Base-by-base conservation (phyloP, 1,140 invertebrate species). In the Monochamus saltuarius region DNA sequence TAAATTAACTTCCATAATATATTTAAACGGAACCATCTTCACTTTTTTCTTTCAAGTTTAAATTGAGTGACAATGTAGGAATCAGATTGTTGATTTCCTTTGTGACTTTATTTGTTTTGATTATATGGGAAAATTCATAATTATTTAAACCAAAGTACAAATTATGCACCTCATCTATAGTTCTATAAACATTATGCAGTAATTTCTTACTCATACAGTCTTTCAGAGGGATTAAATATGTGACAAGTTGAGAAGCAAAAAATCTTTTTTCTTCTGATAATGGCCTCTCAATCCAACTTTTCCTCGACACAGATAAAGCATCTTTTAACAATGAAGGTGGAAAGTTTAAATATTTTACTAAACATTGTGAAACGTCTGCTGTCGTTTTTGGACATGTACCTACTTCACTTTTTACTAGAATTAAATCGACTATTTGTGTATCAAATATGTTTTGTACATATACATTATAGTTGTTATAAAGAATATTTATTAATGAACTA, bases 371-470 rank as follows among this genome's bases (percentile, higher is more conserved):
- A 6, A 66, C 11, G 37, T 52, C 36, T 35, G 38, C 47, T 62
- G 42, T 57, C 29, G 43, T 10, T 16, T 22, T 13, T 13, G 13
- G 50, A 56, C 7, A 45, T 34, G 4, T 8, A 51, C 50, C 35
- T 11, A 37, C 52, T 53, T 52, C 35, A 10, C 50, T 59, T 49
- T 66, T 66, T 38, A 62, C 50, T n/a, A 66, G 42, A 1, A 62
- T 46, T 45, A 66, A 55, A 46, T 66, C 64, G 1, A 62, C 64
- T 10, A 62, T 49, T 53, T 66, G 64, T n/a, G 60, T 62, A 29
- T 66, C 64, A 36, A 66, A 66, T 29, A 52, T 56, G 38, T 66
- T 62, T 46, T 62, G 50, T n/a, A 61, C 34, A 34, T 51, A 62
- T 14, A 66, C 50, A 7, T 60, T 57, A 19, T 66, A 62, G 1